Evolutionary conservation across 2,797 vertebrate species (phyloP).

Genomic region (Spea hammondii): DNA sequence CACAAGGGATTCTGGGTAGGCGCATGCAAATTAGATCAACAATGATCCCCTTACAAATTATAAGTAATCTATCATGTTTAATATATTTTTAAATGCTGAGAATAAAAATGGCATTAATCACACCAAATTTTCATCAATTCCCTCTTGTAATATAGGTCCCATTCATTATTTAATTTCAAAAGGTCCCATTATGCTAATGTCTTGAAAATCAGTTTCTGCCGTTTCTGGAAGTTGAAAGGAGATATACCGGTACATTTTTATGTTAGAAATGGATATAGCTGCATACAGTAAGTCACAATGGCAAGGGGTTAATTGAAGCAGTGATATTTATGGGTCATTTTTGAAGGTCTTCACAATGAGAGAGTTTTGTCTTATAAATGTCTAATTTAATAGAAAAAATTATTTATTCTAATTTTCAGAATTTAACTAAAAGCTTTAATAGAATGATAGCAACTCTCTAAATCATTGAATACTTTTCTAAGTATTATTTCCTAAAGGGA

Average conservation of each 20-base stretch:
- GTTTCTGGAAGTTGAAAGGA: slow-evolving; percentile 65
- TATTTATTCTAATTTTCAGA: slow-evolving; percentile 13
- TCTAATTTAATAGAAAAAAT: slow-evolving; percentile 20
- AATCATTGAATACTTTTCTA: slow-evolving; percentile 2
- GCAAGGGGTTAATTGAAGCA: slow-evolving; percentile 47
- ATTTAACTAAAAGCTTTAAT: slow-evolving; percentile 13
- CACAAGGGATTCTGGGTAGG: too few relatives aligned
- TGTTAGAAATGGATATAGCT: slow-evolving; percentile 52
- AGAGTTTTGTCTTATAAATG: slow-evolving; percentile 16
- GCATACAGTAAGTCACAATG: slow-evolving; percentile 52
- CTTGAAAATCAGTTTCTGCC: slow-evolving; percentile 67
- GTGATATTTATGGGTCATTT: slow-evolving; percentile 35
- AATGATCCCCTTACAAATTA: too few relatives aligned
- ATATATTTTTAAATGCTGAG: too few relatives aligned
- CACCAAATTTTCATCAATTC: slow-evolving; percentile 52
- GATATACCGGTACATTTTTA: slow-evolving; percentile 60
- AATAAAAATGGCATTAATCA: neutral
- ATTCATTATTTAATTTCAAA: slow-evolving; percentile 80
- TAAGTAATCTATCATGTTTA: too few relatives aligned
- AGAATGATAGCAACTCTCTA: slow-evolving; percentile 20
- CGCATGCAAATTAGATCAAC: too few relatives aligned
- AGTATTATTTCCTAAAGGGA: slow-evolving; percentile 24
- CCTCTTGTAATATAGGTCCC: slow-evolving; percentile 71
- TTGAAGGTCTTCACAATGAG: slow-evolving; percentile 43
- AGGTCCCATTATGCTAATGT: slow-evolving; percentile 82